These are phyloP conservation scores for Momotus momota DNA, from an alignment of 2,797 vertebrate genomes.

Conservation along the genomic window DNA sequence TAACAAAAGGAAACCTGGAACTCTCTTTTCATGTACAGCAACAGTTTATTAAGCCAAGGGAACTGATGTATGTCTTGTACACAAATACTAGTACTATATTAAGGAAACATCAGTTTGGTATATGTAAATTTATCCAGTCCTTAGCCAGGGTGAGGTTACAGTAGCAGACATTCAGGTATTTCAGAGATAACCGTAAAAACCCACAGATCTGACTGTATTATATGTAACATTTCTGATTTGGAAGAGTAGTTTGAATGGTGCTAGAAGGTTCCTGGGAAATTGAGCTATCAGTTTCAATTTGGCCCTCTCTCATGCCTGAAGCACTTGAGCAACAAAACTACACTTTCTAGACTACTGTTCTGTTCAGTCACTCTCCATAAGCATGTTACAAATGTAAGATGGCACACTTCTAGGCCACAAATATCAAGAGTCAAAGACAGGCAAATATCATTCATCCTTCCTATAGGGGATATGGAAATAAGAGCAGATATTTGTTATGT, in stretches of 20 bases:
- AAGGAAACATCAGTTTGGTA: neutral
- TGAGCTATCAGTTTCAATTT: neutral
- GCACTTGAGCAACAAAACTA: neutral
- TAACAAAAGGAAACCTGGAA: neutral
- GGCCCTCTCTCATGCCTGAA: neutral
- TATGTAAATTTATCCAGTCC: neutral
- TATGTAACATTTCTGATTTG: neutral
- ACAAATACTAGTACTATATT: neutral
- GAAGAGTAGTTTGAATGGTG: neutral
- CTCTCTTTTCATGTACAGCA: neutral
- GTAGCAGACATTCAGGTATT: neutral
- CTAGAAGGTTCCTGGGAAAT: neutral
- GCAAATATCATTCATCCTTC: neutral
- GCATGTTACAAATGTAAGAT: neutral
- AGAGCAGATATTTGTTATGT: neutral
- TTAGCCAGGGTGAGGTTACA: neutral
- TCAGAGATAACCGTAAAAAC: neutral
- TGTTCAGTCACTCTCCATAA: neutral
- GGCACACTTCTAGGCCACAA: neutral
- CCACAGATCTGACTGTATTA: neutral
- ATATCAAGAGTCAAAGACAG: neutral
- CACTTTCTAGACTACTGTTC: neutral
- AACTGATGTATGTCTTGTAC: neutral
- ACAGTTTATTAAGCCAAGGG: neutral
- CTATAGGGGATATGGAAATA: neutral